Conservation (phyloP, 2,113 vertebrate species). For the Carettochelys insculpta region DNA sequence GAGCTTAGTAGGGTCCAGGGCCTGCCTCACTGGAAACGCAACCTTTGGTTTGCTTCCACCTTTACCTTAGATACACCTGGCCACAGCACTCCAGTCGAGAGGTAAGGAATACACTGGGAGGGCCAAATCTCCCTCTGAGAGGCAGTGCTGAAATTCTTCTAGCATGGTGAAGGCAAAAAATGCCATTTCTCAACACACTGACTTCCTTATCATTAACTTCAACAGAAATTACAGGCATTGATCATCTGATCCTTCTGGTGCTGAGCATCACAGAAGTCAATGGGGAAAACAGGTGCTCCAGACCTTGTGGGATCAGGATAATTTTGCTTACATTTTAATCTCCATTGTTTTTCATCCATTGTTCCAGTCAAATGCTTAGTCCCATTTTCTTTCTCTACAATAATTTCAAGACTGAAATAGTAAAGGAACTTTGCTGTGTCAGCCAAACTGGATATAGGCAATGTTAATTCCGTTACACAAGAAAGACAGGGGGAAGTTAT, state of each 20-base stretch:
- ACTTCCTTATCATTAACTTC: not conserved
- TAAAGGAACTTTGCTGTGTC: not conserved
- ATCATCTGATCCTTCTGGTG: not conserved
- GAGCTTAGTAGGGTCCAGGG: not conserved
- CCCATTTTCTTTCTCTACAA: not conserved
- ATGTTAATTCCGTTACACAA: not conserved
- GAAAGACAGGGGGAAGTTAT: not conserved
- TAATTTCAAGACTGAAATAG: not conserved
- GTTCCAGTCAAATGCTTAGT: not conserved
- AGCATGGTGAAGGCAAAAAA: not conserved
- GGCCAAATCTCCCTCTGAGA: not conserved
- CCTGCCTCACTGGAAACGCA: not conserved
- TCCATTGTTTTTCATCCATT: not conserved
- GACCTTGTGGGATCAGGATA: not conserved
- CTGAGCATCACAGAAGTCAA: fast-evolving
- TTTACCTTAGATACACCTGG: not conserved
- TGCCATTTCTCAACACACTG: not conserved
- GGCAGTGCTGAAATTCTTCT: not conserved
- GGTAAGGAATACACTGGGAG: not conserved
- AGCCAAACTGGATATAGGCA: not conserved
- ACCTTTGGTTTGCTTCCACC: not conserved
- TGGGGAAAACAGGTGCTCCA: not conserved
- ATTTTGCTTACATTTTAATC: not conserved
- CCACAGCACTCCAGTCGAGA: not conserved
- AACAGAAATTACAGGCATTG: not conserved